These are phyloP conservation scores for Lophius piscatorius DNA, from an alignment of 2,113 vertebrate species.

Conservation along the genomic window DNA sequence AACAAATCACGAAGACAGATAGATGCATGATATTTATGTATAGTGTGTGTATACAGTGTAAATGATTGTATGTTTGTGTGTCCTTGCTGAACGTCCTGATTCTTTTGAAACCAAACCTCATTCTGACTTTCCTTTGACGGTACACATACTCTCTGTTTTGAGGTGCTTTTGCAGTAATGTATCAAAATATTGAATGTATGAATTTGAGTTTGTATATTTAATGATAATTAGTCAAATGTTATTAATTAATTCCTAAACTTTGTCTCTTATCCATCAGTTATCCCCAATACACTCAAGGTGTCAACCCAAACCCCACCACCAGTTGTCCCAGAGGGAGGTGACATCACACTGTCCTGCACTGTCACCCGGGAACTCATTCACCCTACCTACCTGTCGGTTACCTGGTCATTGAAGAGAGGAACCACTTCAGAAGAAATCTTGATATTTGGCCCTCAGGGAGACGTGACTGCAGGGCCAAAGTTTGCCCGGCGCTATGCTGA, in stretches of 20 bases:
- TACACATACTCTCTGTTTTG: no score
- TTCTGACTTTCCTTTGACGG: no score
- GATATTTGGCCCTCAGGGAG: conserved; percentile 83
- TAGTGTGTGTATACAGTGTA: no score
- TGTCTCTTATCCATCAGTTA: conserved; percentile 71
- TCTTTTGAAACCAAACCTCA: no score
- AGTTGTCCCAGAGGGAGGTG: conserved; percentile 83
- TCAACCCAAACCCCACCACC: conserved; percentile 56
- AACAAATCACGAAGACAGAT: no score
- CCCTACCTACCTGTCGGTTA: conserved; percentile 88
- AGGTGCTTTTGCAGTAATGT: no score
- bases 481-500: conserved; percentile 82
- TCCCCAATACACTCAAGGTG: conserved; percentile 85
- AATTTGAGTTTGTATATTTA: no score
- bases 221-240: no score
- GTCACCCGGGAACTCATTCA: conserved; percentile 73
- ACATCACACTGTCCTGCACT: conserved; percentile 86
- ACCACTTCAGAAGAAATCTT: conserved; percentile 78
- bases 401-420: conserved; percentile 83
- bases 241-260: neutral
- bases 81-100: no score
- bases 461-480: conserved; percentile 71
- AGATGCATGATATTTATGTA: no score
- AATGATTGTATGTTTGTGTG: no score
- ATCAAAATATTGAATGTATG: no score